These are phyloP conservation scores for Abscondita cerata DNA, from an alignment of 2,888 invertebrate species.

Conservation along the genomic window DNA sequence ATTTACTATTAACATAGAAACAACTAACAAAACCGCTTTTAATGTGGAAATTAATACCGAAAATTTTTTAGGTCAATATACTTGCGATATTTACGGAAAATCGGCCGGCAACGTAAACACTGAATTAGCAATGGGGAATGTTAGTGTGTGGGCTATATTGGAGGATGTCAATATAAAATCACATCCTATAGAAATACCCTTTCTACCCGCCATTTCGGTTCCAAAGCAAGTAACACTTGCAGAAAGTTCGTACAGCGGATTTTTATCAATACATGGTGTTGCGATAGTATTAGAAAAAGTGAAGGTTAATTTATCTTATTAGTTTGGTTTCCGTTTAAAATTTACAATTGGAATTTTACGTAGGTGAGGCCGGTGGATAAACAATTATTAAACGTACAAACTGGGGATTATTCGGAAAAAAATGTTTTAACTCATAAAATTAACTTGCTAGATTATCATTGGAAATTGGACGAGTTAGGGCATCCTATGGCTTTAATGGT, in stretches of 20 bases:
- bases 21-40: too few species aligned
- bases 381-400: conserved; percentile 49
- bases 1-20: too few species aligned
- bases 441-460: conserved; percentile 55
- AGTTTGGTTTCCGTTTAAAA: too few species aligned
- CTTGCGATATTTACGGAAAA: conserved; percentile 51
- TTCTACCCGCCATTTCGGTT: conserved; percentile 53
- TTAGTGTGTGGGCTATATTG: conserved; percentile 52
- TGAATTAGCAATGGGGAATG: conserved; percentile 49
- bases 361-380: conserved; percentile 52
- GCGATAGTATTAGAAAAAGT: conserved; percentile 65
- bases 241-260: conserved; percentile 38
- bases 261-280: conserved; percentile 62
- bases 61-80: conserved; percentile 52
- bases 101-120: conserved; percentile 45
- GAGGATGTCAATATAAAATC: conserved; percentile 47
- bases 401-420: conserved; percentile 40
- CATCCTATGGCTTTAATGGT: conserved; percentile 53
- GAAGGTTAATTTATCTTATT: conserved; percentile 52
- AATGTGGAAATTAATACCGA: too few species aligned
- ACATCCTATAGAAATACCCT: conserved; percentile 48
- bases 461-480: conserved; percentile 53
- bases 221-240: conserved; percentile 43
- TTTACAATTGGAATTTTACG: too few species aligned
- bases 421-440: conserved; percentile 47